Conservation (phyloP, 2,888 invertebrate genomes). For the Cenopis cana region DNA sequence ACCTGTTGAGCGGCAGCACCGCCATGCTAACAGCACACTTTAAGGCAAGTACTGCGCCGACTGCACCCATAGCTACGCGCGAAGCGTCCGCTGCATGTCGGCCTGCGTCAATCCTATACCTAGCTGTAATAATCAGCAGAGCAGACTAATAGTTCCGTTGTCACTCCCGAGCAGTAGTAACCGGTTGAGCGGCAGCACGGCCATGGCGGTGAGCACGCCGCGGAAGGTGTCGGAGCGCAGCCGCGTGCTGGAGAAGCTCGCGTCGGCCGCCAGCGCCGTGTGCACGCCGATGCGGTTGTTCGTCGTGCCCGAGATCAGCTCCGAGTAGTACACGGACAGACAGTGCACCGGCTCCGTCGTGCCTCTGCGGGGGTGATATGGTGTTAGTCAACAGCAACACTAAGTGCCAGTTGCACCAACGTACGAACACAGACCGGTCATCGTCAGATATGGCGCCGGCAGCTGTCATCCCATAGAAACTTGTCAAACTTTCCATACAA, state of each 20-base stretch:
- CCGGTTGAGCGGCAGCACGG: conserved; percentile 95
- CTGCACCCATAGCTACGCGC: too few relatives aligned
- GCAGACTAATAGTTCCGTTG: conserved; percentile 92
- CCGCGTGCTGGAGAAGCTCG: conserved; percentile 93
- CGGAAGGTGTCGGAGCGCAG: conserved; percentile 95
- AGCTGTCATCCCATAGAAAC: too few relatives aligned
- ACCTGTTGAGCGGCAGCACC: too few relatives aligned
- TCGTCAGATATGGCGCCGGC: too few relatives aligned
- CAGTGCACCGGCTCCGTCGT: conserved; percentile 97
- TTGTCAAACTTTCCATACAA: too few relatives aligned
- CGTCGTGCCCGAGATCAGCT: conserved; percentile 95
- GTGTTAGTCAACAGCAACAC: too few relatives aligned
- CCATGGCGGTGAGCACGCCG: conserved; percentile 96
- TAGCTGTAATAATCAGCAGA: conserved; percentile 88
- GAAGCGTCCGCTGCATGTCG: too few relatives aligned
- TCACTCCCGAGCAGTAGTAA: conserved; percentile 96
- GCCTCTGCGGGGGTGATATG: conserved; percentile 87
- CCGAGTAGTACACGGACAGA: conserved; percentile 90
- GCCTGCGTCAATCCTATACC: too few relatives aligned
- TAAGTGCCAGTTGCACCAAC: too few relatives aligned
- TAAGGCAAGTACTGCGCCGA: too few relatives aligned
- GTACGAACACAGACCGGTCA: too few relatives aligned
- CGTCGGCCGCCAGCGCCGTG: conserved; percentile 88
- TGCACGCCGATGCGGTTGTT: conserved; percentile 96
- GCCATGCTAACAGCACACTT: too few relatives aligned